These are phyloP conservation scores for Fragum whitleyi DNA, from an alignment of 2,888 invertebrate species.

Conservation along the genomic window DNA sequence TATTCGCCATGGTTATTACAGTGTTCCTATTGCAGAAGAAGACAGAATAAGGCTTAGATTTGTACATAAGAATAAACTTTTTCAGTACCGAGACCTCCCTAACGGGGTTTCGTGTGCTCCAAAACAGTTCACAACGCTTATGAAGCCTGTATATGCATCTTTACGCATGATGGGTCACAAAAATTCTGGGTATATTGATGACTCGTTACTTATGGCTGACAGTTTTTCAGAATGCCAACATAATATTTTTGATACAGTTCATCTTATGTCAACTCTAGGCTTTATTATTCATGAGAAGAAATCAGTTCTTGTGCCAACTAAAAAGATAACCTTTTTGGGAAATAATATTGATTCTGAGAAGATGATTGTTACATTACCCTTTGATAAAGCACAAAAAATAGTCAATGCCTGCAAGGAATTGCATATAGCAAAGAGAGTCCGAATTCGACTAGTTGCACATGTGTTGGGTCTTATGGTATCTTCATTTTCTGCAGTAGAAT, in stretches of 20 bases:
- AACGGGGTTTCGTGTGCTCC: no score
- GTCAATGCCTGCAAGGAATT: no score
- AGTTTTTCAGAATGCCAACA: not conserved
- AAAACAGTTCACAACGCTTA: slow-evolving; percentile 60
- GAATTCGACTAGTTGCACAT: not conserved
- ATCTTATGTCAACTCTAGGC: slow-evolving; percentile 12
- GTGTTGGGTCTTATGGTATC: no score
- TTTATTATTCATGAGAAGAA: slow-evolving; percentile 18
- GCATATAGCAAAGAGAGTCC: no score
- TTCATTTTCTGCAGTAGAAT: no score
- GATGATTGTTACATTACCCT: no score
- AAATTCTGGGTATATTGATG: slow-evolving; percentile 67
- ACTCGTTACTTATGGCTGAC: slow-evolving; percentile 30
- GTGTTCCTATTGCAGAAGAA: slow-evolving; percentile 51
- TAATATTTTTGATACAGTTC: slow-evolving; percentile 23
- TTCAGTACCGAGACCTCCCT: no score
- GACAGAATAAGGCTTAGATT: slow-evolving; percentile 54
- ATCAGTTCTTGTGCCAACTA: no score
- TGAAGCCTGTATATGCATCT: slow-evolving; percentile 64
- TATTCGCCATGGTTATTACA: slow-evolving; percentile 61
- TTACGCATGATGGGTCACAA: no score
- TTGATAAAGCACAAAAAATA: no score
- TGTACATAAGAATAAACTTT: slow-evolving; percentile 44
- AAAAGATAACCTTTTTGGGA: no score
- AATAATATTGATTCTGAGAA: no score